Base-by-base conservation (phyloP, 2,113 vertebrate genomes). In the Circaetus gallicus region DNA sequence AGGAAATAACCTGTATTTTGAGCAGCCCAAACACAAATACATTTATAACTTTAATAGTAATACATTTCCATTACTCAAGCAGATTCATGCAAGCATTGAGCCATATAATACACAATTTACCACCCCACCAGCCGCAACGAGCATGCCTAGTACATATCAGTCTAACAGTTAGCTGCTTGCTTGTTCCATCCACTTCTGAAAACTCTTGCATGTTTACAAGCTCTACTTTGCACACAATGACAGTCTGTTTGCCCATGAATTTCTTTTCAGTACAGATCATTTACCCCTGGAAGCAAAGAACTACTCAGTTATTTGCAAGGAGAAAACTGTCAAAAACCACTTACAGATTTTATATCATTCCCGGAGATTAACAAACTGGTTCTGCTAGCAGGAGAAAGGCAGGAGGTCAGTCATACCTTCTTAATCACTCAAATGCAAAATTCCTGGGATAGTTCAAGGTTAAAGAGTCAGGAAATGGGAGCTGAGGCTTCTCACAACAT, bases 361-460 rank as follows among this genome's bases (percentile, higher is more conserved):
- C 74, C 78, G 62, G 84, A 50, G 90, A 95, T 95, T 95, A 97
- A 90, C 79, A 83, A 96, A 94, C 94, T 56, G 59, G 91, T 95
- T 95, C 90, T 91, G 77, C 82, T 66, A 95, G 89, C 90, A 96
- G 78, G 78, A 81, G 85, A 67, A 66, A 77, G 79, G 59, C 63
- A 93, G 43, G 40, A 94, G 89, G 93, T 89, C 95, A 93, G 47
- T 74, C 90, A 80, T 93, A 96, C 90, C 76, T 89, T 80, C 89
- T 93, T 94, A 96, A 96, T 96, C 95, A 89, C 80, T 88, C 80
- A 88, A 55, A 95, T 62, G 72, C 82, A 95, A 95, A 96, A 95
- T 95, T 96, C 96, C 94, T 94, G 90, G 91, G 86, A 95, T 93
- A 95, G 84, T 88, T 91, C 85, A 96, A 96, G 93, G 95, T 96